phyloP scores from a whole-genome alignment of 2,888 invertebrate genomes.

The Buathra laborator region DNA sequence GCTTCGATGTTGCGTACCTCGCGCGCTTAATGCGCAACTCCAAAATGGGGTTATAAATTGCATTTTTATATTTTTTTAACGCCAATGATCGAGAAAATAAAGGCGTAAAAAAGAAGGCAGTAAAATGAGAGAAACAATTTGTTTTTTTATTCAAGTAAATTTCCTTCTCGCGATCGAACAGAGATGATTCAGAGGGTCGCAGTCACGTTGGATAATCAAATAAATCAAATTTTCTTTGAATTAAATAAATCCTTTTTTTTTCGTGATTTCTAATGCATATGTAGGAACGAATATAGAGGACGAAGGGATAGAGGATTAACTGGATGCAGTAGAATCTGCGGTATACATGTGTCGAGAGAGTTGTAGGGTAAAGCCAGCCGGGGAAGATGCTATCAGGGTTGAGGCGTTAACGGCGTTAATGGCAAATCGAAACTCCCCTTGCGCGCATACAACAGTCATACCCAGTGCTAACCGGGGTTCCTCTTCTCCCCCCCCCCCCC shows the following conservation, averaged over 20 bases:
- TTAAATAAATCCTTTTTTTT: neutral
- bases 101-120: neutral
- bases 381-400: conserved; percentile 61
- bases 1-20: neutral
- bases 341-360: conserved; percentile 36
- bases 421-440: conserved; percentile 71
- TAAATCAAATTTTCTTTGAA: neutral
- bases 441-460: conserved; percentile 51
- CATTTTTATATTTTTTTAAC: neutral
- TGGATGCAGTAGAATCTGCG: conserved; percentile 4
- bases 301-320: conserved; percentile 32
- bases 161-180: too few relatives aligned
- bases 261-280: neutral
- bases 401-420: conserved; percentile 70
- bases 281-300: neutral
- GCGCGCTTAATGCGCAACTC: neutral
- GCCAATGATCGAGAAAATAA: neutral
- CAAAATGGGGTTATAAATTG: conserved; percentile 54
- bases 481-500: conserved; percentile 36
- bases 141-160: neutral
- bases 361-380: conserved; percentile 40
- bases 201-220: neutral
- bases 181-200: too few relatives aligned
- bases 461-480: conserved; percentile 60
- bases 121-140: neutral